phyloP scores from a whole-genome alignment of 2,797 vertebrate species.

The Esox masquinongy region DNA sequence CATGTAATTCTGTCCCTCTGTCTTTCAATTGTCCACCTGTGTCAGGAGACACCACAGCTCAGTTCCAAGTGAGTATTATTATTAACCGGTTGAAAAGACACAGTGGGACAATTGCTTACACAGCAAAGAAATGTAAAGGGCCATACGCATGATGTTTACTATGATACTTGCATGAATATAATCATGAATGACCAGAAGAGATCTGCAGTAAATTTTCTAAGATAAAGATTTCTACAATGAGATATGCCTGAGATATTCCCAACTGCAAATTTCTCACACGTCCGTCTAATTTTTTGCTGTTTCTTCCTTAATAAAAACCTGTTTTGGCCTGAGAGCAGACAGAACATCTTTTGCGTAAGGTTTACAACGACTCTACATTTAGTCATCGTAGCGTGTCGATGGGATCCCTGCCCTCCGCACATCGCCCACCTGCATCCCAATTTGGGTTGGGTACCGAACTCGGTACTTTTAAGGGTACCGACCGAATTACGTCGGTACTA shows the following conservation, averaged over 20 bases:
- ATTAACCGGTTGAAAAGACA: not conserved
- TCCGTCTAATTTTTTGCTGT: not conserved
- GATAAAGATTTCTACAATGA: no score
- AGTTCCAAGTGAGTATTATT: not conserved
- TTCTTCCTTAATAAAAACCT: not conserved
- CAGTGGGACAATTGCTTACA: not conserved
- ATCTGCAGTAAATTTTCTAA: no score
- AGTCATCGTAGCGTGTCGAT: not conserved
- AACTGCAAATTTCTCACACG: no score
- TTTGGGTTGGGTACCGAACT: no score
- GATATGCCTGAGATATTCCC: no score
- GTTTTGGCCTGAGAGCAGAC: not conserved
- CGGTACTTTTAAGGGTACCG: no score
- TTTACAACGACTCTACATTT: not conserved
- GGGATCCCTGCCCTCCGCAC: not conserved
- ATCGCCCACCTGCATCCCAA: not conserved
- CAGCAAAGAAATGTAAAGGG: not conserved
- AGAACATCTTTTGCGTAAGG: not conserved
- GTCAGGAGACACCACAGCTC: not conserved
- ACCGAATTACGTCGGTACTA: no score
- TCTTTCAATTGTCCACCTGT: not conserved
- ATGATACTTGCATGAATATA: no score
- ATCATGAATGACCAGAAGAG: no score
- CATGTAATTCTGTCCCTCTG: not conserved
- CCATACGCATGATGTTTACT: no score